phyloP scores from a whole-genome alignment of 1,140 invertebrate genomes.

The Propsilocerus akamusi region DNA sequence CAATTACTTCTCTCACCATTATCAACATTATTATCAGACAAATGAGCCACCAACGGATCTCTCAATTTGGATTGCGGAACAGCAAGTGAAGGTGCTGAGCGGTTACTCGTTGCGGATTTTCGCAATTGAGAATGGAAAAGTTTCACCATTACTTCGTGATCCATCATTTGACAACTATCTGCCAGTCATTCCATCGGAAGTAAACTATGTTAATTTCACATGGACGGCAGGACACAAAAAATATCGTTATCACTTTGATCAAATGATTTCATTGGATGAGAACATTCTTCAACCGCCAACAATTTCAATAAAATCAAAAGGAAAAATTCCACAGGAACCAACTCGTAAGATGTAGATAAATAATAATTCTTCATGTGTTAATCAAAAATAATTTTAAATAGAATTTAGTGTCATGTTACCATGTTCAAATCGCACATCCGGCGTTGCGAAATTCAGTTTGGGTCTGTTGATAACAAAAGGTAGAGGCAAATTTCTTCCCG shows the following conservation, averaged over 20 bases:
- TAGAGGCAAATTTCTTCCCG: conserved; percentile 56
- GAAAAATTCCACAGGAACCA: conserved; percentile 61
- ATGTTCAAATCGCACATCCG: conserved; percentile 74
- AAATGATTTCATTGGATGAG: conserved; percentile 63
- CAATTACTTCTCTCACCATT: background rate
- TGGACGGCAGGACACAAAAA: conserved; percentile 73
- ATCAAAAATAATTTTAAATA: conserved; percentile 20
- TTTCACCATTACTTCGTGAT: conserved; percentile 67
- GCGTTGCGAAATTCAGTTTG: conserved; percentile 74
- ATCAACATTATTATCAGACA: background rate
- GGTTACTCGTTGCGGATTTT: conserved; percentile 74
- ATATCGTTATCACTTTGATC: conserved; percentile 76
- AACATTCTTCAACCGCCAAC: conserved; percentile 64
- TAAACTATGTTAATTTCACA: conserved; percentile 78
- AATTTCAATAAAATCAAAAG: conserved; percentile 69
- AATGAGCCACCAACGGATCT: conserved; percentile 35
- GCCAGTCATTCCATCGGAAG: conserved; percentile 77
- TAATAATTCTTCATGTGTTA: conserved; percentile 6
- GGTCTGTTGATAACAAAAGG: conserved; percentile 67
- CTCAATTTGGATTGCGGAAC: conserved; percentile 72
- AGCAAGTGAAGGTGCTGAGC: conserved; percentile 75
- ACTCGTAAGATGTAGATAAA: conserved; percentile 38
- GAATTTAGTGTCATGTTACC: conserved; percentile 84
- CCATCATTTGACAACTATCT: conserved; percentile 76
- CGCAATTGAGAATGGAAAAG: conserved; percentile 67